These are phyloP conservation scores for Pollachius pollachius DNA, from an alignment of 2,113 vertebrate species.

Conservation along the genomic window DNA sequence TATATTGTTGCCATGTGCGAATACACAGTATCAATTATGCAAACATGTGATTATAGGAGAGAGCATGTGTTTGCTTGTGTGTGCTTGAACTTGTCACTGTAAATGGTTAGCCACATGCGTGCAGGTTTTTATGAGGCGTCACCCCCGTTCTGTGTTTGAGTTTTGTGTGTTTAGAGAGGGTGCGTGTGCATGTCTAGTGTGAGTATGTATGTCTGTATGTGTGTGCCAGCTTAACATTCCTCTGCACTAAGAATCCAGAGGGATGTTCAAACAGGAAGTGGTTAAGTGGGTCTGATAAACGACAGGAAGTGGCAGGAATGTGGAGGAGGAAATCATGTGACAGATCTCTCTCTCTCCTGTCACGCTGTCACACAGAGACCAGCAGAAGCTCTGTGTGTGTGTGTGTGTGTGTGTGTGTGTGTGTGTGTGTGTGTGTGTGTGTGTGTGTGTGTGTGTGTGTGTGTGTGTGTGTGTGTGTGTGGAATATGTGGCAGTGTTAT, in stretches of 20 bases:
- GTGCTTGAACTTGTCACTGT: not conserved
- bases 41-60: not conserved
- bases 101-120: too few relatives aligned
- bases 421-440: not conserved
- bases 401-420: slow-evolving; percentile 1
- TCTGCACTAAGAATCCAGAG: slow-evolving; percentile 10
- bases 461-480: too few relatives aligned
- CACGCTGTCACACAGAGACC: not conserved
- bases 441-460: too few relatives aligned
- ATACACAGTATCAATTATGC: not conserved
- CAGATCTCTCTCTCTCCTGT: not conserved
- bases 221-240: not conserved
- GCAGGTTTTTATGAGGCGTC: too few relatives aligned
- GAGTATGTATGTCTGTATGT: not conserved
- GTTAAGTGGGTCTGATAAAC: slow-evolving; percentile 15
- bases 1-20: not conserved
- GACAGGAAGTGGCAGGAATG: slow-evolving; percentile 28
- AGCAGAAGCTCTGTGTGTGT: not conserved
- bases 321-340: not conserved
- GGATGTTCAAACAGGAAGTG: slow-evolving; percentile 23
- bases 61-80: not conserved
- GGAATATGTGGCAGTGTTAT: not conserved
- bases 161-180: not conserved
- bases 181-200: not conserved
- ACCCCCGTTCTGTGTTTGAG: not conserved